Conservation (phyloP, 2,888 invertebrate species). For the Harpagoxenus sublaevis region DNA sequence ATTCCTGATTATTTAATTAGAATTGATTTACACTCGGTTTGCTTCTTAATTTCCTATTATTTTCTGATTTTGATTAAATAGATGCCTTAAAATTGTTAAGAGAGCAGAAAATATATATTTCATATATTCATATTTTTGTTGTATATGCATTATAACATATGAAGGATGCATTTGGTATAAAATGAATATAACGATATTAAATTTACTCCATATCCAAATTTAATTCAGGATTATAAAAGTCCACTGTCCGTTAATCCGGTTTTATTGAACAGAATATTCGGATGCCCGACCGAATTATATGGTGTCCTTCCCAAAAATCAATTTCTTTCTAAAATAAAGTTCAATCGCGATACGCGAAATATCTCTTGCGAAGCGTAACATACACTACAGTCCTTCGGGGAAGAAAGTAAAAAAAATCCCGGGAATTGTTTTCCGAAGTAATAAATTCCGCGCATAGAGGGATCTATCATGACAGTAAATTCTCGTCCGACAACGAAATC, state of each 20-base stretch:
- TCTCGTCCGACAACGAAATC: slow-evolving; percentile 41
- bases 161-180: not conserved
- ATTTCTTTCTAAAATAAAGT: slow-evolving; percentile 32
- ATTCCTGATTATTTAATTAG: slow-evolving; percentile 67
- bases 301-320: slow-evolving; percentile 28
- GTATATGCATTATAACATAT: not conserved
- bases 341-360: slow-evolving; percentile 33
- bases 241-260: slow-evolving; percentile 14
- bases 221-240: slow-evolving; percentile 27
- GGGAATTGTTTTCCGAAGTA: slow-evolving; percentile 46
- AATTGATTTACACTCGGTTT: slow-evolving; percentile 72
- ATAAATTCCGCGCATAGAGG: slow-evolving; percentile 43
- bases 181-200: slow-evolving; percentile 18
- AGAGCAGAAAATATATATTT: not conserved
- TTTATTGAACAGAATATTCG: slow-evolving; percentile 13
- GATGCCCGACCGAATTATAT: slow-evolving; percentile 34
- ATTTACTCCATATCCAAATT: slow-evolving; percentile 47
- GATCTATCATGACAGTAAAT: slow-evolving; percentile 34
- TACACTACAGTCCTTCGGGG: not conserved
- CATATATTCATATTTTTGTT: not conserved
- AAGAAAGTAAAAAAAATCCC: not conserved
- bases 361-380: slow-evolving; percentile 30
- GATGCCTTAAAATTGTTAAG: not conserved
- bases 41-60: slow-evolving; percentile 71
- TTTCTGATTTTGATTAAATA: slow-evolving; percentile 33